Conservation (phyloP, 2,888 invertebrate genomes). For the Rotaria macrura region DNA sequence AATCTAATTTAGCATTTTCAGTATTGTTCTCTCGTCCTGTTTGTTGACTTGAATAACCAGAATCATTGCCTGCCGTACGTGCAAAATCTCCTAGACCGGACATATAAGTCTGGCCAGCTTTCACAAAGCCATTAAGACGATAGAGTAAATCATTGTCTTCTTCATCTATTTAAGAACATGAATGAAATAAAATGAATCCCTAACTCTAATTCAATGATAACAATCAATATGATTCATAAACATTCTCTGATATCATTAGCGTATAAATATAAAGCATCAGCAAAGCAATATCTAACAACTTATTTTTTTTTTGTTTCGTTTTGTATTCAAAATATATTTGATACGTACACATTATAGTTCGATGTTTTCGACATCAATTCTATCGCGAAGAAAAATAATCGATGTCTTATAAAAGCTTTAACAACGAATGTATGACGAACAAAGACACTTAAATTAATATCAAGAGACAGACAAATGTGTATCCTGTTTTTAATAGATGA, state of each 20-base stretch:
- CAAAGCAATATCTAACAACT: background rate
- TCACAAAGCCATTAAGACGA: background rate
- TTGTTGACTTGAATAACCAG: conserved; percentile 17
- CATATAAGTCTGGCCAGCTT: background rate
- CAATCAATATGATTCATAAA: no score
- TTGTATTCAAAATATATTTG: background rate
- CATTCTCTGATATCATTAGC: background rate
- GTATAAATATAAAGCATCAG: background rate
- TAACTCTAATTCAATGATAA: no score
- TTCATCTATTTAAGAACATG: background rate
- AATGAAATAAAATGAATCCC: background rate
- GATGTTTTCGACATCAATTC: background rate
- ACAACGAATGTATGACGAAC: no score
- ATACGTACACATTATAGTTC: background rate
- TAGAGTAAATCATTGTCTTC: background rate
- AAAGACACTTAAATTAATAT: no score
- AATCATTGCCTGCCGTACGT: background rate
- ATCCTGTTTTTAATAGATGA: no score
- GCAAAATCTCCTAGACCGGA: background rate
- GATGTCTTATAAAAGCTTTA: no score
- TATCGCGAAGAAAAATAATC: background rate
- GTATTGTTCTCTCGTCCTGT: background rate
- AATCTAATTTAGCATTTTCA: background rate
- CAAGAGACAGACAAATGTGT: no score
- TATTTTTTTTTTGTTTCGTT: background rate